Base-by-base conservation (phyloP, 2,113 vertebrate genomes). In the Onychorhynchus coronatus region DNA sequence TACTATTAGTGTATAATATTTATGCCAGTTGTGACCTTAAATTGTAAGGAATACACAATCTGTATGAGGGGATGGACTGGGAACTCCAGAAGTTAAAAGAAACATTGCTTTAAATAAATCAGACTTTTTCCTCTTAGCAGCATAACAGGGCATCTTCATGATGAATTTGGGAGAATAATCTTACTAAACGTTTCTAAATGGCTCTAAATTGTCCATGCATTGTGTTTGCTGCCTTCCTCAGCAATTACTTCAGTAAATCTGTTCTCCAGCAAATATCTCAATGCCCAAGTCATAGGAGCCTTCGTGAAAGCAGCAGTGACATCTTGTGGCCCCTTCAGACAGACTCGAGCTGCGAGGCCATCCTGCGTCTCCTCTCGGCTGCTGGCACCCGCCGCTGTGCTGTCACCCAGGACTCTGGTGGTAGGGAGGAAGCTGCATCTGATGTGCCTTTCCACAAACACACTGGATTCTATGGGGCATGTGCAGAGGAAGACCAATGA, bases 261-360 rank as follows among this genome's bases (percentile, higher is more conserved):
- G 3, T 5, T 55, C 4, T 0, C n/a, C 21, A 4, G 6, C 0
- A 3, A 20, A 18, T 3, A 14, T 2, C 49, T 63, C 30, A 0
- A 0, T 25, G 53, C n/a, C 65, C 4, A 39, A 90, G 47, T 14
- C 11, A 2, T 7, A 14, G 49, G 28, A 78, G 25, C 21, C 35
- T 89, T 37, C 0, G 1, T 50, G 67, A 53, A 73, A 78, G 95
- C 95, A 91, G 91, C 93, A 95, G 79, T 96, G 97, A 96, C 94
- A 95, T 80, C 97, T 93, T 75, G 97, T 93, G 96, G 97, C 5
- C 65, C 39, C 15, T 88, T 80, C 25, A 22, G 18, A 24, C 24
- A 68, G 27, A 62, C 23, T 44, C 2, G 1, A 14, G 16, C 73
- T 62, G 39, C 1, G 0, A 24, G 14, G 20, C 30, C 2, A 0